phyloP scores from a whole-genome alignment of 2,797 vertebrate species.

The Masticophis lateralis region DNA sequence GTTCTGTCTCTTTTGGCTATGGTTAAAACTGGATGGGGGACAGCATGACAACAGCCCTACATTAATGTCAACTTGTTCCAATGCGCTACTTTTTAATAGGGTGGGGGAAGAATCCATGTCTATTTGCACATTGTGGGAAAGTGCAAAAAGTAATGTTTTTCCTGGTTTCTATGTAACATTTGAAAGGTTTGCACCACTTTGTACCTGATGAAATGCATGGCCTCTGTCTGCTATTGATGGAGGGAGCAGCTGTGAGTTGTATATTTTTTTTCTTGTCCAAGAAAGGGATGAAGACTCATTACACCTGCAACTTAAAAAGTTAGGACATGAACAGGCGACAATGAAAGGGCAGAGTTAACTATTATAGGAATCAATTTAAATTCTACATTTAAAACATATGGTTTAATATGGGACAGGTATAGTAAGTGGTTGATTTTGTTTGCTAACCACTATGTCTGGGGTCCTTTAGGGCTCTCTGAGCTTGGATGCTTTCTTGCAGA shows the following conservation, averaged over 20 bases:
- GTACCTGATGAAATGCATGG: not conserved
- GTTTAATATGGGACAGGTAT: not conserved
- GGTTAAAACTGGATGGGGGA: not conserved
- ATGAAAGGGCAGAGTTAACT: not conserved
- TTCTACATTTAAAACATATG: not conserved
- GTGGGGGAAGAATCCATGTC: not conserved
- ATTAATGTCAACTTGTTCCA: accelerated
- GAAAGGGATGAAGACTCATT: not conserved
- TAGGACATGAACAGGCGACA: not conserved
- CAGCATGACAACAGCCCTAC: not conserved
- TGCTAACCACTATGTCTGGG: not conserved
- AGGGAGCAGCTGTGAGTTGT: not conserved
- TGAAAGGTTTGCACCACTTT: not conserved
- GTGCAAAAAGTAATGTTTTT: not conserved
- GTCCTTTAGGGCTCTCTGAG: too few species aligned
- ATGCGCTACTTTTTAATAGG: not conserved
- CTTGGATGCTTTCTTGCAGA: not conserved
- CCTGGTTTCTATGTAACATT: not conserved
- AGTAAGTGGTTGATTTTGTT: not conserved
- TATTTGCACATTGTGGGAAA: not conserved
- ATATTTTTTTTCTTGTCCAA: not conserved
- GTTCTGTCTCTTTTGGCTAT: accelerated
- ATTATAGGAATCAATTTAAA: not conserved
- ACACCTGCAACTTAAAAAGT: not conserved
- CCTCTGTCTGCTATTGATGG: not conserved